Evolutionary conservation across 2,888 invertebrate species (phyloP).

Genomic region (Agrilus biguttatus): DNA sequence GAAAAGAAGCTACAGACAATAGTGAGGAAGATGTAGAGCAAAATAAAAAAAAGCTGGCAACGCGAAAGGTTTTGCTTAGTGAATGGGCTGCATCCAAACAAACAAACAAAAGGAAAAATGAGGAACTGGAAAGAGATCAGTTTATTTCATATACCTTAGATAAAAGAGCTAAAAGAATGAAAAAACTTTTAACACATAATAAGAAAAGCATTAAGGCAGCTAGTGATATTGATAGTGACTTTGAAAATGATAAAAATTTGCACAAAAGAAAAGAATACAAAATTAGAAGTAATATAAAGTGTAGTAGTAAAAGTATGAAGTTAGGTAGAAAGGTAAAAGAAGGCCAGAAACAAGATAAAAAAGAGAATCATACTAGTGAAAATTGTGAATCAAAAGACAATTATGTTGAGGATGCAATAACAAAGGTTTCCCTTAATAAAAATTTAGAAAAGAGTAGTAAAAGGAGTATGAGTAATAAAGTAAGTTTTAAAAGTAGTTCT

Average conservation of each 20-base stretch:
- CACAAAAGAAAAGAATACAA: neutral
- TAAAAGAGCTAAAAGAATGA: constrained; percentile 44
- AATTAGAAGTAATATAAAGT: too few species aligned
- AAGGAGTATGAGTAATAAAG: constrained; percentile 10
- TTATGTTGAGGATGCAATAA: too few species aligned
- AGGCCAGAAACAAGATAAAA: constrained; percentile 6
- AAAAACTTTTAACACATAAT: constrained; percentile 24
- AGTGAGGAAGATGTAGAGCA: constrained; percentile 22
- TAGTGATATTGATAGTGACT: constrained; percentile 7
- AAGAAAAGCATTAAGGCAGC: neutral
- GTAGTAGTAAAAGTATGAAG: neutral
- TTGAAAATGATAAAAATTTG: constrained; percentile 6
- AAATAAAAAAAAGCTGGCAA: constrained; percentile 15
- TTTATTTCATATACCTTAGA: constrained; percentile 43
- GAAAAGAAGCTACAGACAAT: constrained; percentile 34
- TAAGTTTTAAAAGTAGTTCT: constrained; percentile 29
- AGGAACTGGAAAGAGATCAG: constrained; percentile 41
- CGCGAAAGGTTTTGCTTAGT: constrained; percentile 39
- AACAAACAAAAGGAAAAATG: constrained; percentile 39
- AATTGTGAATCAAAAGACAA: constrained; percentile 5
- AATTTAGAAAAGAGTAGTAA: too few species aligned
- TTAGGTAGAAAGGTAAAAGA: constrained; percentile 6
- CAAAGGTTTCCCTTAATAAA: too few species aligned
- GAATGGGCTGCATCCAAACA: constrained; percentile 53
- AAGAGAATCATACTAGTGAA: constrained; percentile 2